These are phyloP conservation scores for Malachius bipustulatus DNA, from an alignment of 2,888 invertebrate species.

Conservation along the genomic window DNA sequence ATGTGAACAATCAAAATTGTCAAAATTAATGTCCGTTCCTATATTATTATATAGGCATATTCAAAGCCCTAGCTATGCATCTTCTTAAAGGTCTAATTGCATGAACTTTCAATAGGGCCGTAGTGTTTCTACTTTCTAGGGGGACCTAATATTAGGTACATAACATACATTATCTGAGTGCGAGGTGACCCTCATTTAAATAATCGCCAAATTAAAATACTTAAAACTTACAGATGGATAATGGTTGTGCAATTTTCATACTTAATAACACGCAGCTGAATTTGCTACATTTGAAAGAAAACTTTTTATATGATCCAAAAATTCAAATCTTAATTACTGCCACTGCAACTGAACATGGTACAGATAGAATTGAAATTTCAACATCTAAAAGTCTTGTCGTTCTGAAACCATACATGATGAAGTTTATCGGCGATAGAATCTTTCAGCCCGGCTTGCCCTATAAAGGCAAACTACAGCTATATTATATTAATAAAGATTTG, in stretches of 20 bases:
- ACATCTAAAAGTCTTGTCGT: constrained; percentile 46
- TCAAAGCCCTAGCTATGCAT: too few relatives aligned
- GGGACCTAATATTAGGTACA: too few relatives aligned
- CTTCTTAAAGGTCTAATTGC: too few relatives aligned
- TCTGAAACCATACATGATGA: constrained; percentile 44
- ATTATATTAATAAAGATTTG: constrained; percentile 20
- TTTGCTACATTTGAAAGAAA: constrained; percentile 17
- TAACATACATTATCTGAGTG: too few relatives aligned
- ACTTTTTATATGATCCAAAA: constrained; percentile 21
- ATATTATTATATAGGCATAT: too few relatives aligned
- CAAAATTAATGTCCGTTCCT: too few relatives aligned
- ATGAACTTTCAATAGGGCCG: too few relatives aligned
- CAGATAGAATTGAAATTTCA: constrained; percentile 49
- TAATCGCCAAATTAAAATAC: too few relatives aligned
- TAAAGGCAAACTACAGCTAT: constrained; percentile 45
- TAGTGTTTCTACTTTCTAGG: too few relatives aligned
- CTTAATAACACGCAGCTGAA: constrained; percentile 24
- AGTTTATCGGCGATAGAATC: constrained; percentile 47
- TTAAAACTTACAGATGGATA: constrained; percentile 27
- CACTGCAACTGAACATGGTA: constrained; percentile 47
- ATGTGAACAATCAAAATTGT: too few relatives aligned
- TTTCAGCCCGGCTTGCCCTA: constrained; percentile 63
- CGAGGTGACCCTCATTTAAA: too few relatives aligned
- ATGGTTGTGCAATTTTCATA: constrained; percentile 30
- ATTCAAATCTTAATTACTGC: constrained; percentile 33